Conservation (phyloP, 2,888 invertebrate species). For the Drosophila dives region DNA sequence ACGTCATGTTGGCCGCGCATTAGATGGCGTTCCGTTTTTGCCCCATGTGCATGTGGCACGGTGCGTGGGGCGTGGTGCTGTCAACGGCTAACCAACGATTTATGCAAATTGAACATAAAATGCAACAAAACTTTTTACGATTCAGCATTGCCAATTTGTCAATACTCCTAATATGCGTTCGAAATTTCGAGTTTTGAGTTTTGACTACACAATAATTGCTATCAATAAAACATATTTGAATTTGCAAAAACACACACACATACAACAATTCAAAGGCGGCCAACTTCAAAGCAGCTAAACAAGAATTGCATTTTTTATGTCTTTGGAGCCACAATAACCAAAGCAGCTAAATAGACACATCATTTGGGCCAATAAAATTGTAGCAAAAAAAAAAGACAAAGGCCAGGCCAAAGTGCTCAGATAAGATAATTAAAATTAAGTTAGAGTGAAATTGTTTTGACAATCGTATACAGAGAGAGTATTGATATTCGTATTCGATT, state of each 20-base stretch:
- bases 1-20: constrained; percentile 47
- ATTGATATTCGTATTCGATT: constrained; percentile 1
- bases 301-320: constrained; percentile 57
- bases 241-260: constrained; percentile 3
- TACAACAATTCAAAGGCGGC: constrained; percentile 53
- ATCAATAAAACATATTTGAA: constrained; percentile 35
- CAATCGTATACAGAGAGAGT: not conserved
- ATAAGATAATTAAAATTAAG: constrained; percentile 67
- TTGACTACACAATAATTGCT: constrained; percentile 3
- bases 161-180: constrained; percentile 12
- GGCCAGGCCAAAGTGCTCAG: constrained; percentile 36
- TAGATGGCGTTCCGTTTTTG: constrained; percentile 7
- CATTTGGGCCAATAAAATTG: constrained; percentile 61
- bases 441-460: constrained; percentile 9
- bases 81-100: constrained; percentile 54
- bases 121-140: constrained; percentile 60
- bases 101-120: constrained; percentile 66
- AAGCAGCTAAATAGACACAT: constrained; percentile 24
- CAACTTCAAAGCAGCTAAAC: constrained; percentile 64
- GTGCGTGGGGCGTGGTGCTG: constrained; percentile 53
- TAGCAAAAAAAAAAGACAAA: constrained; percentile 50
- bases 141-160: constrained; percentile 51
- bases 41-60: not conserved
- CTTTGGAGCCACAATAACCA: constrained; percentile 27
- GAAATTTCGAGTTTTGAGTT: not conserved